Evolutionary conservation across 2,113 vertebrate species (phyloP), one percentile per base, ranked within the genome.

Genomic region (Nothoprocta pentlandii): DNA sequence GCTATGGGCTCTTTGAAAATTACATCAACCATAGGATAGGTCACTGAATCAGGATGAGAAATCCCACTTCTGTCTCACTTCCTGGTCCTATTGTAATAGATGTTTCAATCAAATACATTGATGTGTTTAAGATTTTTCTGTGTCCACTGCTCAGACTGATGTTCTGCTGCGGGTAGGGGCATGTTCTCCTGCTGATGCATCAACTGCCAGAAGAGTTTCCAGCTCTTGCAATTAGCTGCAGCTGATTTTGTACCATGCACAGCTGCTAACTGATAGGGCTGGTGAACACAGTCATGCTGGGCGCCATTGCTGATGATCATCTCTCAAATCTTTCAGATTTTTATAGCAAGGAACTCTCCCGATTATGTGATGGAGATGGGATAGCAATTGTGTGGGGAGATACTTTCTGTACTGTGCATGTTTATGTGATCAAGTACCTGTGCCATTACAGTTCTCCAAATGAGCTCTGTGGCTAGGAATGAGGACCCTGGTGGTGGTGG

Each of bases 1-100:
- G 63, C 82, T 70, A 61, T 17, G 58, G 90, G 89, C 30, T 83
- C 79, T 61, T 49, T 69, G 80, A 67, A 92, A 76, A 92, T 76
- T 80, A 75, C 53, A 51, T 80, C 41, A 76, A 47, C 32, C 10
- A 1, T 70, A 80, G 63, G 68, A 42, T 21, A 80, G 84, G 44
- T 76, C 75, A 66, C 34, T 80, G 85, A 64, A 67, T 80, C 75
- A 88, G 80, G 58, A 51, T 76, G 89, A 91, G 69, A 80, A 64
- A 39, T 63, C 84, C 75, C 54, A 39, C 75, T 88, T n/a, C 69
- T 66, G 5, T 54, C 56, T 93, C 62, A 17, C 10, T 32, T 91
- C 88, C 75, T 76, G 23, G 4, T 15, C 10, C 80, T 80, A 88
- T 76, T 71, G 46, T 9, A 16, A 30, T 76, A 63, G 19, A 20